Base-by-base conservation (phyloP, 37 sponge, comb jelly and placozoan species). In the Tethya wilhelma region DNA sequence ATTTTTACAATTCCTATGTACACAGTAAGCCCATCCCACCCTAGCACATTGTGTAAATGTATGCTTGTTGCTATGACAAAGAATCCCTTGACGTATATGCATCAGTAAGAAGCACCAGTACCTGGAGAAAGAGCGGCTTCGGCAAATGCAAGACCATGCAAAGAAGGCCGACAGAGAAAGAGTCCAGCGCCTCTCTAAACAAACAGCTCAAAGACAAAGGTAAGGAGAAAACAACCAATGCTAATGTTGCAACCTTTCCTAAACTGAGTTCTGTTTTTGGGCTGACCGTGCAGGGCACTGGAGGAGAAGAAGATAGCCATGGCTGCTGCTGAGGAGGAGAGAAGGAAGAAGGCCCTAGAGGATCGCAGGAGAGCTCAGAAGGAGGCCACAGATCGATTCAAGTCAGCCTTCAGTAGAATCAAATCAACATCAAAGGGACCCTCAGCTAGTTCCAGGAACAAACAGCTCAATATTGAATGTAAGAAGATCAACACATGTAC, bases 151-250 rank as follows among this genome's bases (percentile, higher is more conserved):
- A 37, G 44, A 56, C 12, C 49, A 37, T 12, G 44, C 65, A 26
- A 39, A 42, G 25, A 64, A 38, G 32, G 31, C 56, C 1, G 23
- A n/a, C 17, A 64, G 69, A 39, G 75, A 59, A 19, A 91, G 78
- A 65, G 78, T 75, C 14, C 70, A 79, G 20, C 33, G 38, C n/a
- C 75, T 86, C 29, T 91, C 91, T 12, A 77, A 81, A 30, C 87
- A 91, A 55, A 91, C 91, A 34, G 66, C 55, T 20, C 81, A 86
- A 59, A 77, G 91, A 66, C 87, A 78, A 41, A 85, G 38, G 91
- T 90, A 22, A 42, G 85, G 22, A 29, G 23, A 8, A 2, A 8
- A 28, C 59, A 58, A n/a, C n/a, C 25, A 0, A 44, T 5, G 23
- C 39, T 2, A 29, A 56, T 56, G 63, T 33, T 5, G 2, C 23